Conservation (phyloP, 1,140 invertebrate species). For the Aphelinus atriplicis region DNA sequence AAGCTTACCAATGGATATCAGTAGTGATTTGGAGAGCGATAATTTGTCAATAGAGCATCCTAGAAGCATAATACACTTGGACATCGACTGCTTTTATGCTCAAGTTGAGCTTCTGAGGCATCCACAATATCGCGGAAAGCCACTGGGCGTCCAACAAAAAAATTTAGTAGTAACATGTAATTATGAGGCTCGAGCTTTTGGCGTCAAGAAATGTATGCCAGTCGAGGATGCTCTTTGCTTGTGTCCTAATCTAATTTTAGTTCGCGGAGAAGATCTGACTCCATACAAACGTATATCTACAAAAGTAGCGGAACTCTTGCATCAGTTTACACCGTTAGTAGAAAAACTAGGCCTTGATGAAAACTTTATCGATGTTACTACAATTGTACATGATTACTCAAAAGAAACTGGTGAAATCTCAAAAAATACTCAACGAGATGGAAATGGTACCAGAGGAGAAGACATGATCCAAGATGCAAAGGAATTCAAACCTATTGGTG, state of each 20-base stretch:
- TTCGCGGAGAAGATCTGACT: conserved; percentile 81
- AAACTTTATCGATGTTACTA: conserved; percentile 80
- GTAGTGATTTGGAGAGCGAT: conserved; percentile 52
- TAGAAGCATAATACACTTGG: conserved; percentile 78
- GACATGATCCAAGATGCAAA: conserved; percentile 38
- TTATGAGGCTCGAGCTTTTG: conserved; percentile 77
- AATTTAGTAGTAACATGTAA: conserved; percentile 83
- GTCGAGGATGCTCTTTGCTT: conserved; percentile 73
- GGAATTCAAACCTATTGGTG: conserved; percentile 60
- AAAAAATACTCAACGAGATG: conserved; percentile 26
- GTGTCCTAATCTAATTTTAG: conserved; percentile 75
- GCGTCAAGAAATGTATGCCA: conserved; percentile 79
- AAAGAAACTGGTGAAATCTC: conserved; percentile 36
- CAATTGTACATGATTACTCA: conserved; percentile 68
- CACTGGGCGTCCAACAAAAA: conserved; percentile 82
- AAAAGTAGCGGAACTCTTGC: conserved; percentile 74
- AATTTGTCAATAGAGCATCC: conserved; percentile 62
- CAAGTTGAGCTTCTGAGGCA: conserved; percentile 82
- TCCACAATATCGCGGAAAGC: conserved; percentile 71
- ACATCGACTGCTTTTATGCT: conserved; percentile 85
- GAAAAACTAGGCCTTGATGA: conserved; percentile 85
- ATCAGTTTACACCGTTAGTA: conserved; percentile 74
- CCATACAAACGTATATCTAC: conserved; percentile 77
- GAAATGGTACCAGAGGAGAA: conserved; percentile 11
- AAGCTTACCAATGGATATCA: conserved; percentile 55